Conservation (phyloP, 1,140 invertebrate species). For the Phymastichus coffea region DNA sequence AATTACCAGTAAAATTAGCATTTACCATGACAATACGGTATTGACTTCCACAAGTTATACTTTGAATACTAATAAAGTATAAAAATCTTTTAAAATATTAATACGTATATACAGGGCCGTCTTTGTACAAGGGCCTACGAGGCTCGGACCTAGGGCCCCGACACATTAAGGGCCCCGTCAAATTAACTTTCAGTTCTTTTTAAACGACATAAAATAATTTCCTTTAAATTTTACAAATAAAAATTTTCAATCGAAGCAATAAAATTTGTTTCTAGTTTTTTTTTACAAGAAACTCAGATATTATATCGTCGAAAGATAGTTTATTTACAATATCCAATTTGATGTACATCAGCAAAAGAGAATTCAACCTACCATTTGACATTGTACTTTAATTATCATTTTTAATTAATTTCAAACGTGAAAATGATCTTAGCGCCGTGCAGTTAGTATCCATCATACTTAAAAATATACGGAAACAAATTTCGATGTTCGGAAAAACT, state of each 20-base stretch:
- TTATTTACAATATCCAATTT: neutral
- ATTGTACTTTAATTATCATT: neutral
- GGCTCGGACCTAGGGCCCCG: neutral
- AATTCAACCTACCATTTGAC: neutral
- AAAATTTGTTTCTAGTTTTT: neutral
- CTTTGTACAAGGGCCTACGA: neutral
- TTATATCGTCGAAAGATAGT: neutral
- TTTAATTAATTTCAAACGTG: neutral
- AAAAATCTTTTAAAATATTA: too few species aligned
- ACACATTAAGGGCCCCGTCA: neutral
- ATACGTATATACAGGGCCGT: neutral
- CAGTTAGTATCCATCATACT: neutral
- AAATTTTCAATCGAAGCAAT: neutral
- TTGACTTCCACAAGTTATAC: too few species aligned
- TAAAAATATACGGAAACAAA: constrained; percentile 2
- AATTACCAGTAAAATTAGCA: too few species aligned
- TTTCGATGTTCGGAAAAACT: neutral
- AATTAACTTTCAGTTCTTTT: neutral
- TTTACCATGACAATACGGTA: too few species aligned
- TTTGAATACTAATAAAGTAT: too few species aligned
- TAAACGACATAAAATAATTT: neutral
- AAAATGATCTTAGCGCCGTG: neutral
- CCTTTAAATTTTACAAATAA: neutral
- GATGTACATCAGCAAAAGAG: neutral
- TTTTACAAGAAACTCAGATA: neutral